Evolutionary conservation across 2,888 invertebrate genomes (phyloP).

Genomic region (Macaria liturata): DNA sequence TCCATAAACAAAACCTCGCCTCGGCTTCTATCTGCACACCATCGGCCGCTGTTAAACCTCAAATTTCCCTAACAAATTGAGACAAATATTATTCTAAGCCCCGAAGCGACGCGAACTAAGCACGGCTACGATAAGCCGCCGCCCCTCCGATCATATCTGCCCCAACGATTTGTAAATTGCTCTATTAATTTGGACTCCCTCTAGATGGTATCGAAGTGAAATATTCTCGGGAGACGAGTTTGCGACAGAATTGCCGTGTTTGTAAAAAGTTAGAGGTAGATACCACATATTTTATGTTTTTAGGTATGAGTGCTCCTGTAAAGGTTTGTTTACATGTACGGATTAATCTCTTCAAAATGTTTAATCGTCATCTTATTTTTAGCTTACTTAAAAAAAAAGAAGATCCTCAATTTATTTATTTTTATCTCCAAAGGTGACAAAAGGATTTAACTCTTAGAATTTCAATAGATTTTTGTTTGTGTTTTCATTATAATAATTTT

Average conservation of each 20-base stretch:
- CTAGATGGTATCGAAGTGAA: conserved; percentile 54
- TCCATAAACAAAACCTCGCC: background rate
- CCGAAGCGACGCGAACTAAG: conserved; percentile 21
- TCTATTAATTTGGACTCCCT: conserved; percentile 54
- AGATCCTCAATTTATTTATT: too few species aligned
- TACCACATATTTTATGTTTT: background rate
- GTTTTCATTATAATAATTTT: too few species aligned
- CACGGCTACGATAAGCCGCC: conserved; percentile 28
- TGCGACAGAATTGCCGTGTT: conserved; percentile 22
- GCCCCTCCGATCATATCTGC: conserved; percentile 34
- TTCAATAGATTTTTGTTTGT: too few species aligned
- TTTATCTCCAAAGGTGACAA: too few species aligned
- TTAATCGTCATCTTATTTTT: too few species aligned
- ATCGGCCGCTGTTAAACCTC: conserved; percentile 13
- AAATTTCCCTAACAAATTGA: conserved; percentile 29
- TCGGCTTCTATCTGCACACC: conserved; percentile 1
- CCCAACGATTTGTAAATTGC: conserved; percentile 58
- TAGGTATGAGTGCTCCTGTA: too few species aligned
- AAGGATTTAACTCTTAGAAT: too few species aligned
- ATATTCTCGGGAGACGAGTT: conserved; percentile 41
- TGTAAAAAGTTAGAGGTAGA: conserved; percentile 4
- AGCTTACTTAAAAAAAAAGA: too few species aligned
- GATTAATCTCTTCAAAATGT: too few species aligned
- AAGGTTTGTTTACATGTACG: too few species aligned
- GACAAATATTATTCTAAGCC: conserved; percentile 31